phyloP scores from a whole-genome alignment of 2,113 vertebrate genomes.

The Xiphophorus couchianus region DNA sequence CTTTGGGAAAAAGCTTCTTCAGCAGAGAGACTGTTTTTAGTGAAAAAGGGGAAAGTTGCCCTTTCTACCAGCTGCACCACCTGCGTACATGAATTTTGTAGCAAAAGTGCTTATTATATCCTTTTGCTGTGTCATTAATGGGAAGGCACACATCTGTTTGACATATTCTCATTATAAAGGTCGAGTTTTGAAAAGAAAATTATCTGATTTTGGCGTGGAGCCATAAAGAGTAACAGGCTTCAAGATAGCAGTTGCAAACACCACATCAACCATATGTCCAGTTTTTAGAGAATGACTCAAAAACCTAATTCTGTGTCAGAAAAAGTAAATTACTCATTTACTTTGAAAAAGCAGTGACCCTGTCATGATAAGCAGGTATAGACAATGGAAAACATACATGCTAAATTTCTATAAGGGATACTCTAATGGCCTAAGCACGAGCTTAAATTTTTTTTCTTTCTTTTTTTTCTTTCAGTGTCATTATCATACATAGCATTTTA shows the following conservation, averaged over 20 bases:
- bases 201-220: neutral
- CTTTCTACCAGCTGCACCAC: neutral
- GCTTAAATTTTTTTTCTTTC: no score
- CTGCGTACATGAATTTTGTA: neutral
- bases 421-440: no score
- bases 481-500: no score
- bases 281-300: neutral
- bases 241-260: neutral
- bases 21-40: neutral
- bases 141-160: neutral
- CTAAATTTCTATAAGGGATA: no score
- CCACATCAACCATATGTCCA: neutral
- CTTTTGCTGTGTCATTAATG: neutral
- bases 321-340: neutral
- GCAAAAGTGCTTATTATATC: neutral
- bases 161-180: neutral
- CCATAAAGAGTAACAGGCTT: neutral
- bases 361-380: neutral
- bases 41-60: neutral
- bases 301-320: neutral
- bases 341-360: neutral
- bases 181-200: neutral
- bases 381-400: no score
- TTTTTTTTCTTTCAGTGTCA: no score
- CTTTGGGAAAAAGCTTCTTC: no score